These are phyloP conservation scores for Ochropleura plecta DNA, from an alignment of 2,888 invertebrate species.

Conservation along the genomic window DNA sequence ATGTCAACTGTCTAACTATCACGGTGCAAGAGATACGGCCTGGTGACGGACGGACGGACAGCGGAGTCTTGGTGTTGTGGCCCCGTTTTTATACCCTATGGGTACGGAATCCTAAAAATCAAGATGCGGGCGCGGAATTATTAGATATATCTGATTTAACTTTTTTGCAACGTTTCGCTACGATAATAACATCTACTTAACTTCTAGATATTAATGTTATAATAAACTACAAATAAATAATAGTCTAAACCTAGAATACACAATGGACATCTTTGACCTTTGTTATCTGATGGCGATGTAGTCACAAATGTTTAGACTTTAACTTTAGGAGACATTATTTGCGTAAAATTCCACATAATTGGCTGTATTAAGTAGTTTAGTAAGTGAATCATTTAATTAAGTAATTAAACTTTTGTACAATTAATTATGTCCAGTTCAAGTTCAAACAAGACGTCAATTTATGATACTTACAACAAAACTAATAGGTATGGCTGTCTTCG, in stretches of 20 bases:
- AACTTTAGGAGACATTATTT: slow-evolving; percentile 6
- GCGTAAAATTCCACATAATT: slow-evolving; percentile 16
- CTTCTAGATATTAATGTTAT: background rate
- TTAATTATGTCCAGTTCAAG: slow-evolving; percentile 32
- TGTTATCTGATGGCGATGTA: slow-evolving; percentile 26
- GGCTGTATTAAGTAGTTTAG: background rate
- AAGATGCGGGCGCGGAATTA: slow-evolving; percentile 38
- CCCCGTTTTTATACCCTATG: too few relatives aligned
- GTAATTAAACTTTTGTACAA: slow-evolving; percentile 39
- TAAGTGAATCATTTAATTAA: slow-evolving; percentile 27
- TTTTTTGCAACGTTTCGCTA: background rate
- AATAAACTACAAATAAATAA: slow-evolving; percentile 24
- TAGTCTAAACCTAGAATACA: slow-evolving; percentile 21
- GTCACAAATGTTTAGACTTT: slow-evolving; percentile 22
- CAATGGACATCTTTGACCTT: slow-evolving; percentile 27
- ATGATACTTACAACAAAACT: slow-evolving; percentile 55
- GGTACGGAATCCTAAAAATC: too few relatives aligned
- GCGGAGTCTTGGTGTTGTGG: too few relatives aligned
- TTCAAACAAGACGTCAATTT: slow-evolving; percentile 41
- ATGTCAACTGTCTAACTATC: too few relatives aligned
- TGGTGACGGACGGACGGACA: too few relatives aligned
- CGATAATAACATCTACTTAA: background rate
- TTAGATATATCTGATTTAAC: slow-evolving; percentile 35
- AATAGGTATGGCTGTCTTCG: slow-evolving; percentile 32
- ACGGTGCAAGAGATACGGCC: too few relatives aligned